Evolutionary conservation across 2,888 invertebrate genomes (phyloP), one percentile per base, ranked within the genome.

Genomic region (Orchesella flavescens): DNA sequence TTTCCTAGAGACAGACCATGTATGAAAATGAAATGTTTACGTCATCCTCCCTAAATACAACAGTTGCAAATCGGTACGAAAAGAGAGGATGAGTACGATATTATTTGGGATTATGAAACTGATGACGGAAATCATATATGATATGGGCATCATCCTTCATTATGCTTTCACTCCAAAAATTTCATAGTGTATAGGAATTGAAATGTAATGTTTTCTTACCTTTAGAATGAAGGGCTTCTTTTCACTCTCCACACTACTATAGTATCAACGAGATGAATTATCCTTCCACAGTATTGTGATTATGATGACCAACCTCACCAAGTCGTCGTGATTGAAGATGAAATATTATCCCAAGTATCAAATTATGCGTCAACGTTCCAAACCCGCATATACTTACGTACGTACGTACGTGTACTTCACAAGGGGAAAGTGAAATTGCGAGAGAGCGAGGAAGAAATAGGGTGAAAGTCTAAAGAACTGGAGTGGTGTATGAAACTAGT

Each of bases 321-420:
- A 34, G 75, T 75, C 65, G 49, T 43, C 53, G 66, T 75, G 75
- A 65, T 65, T 75, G 66, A 75, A 46, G 53, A 75, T 65, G 75
- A 75, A 75, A 75, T 65, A 63, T 66, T 59, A 74, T 59, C 65
- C 46, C 63, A 21, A 61, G 19, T 63, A 75, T 63, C 19, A 34
- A 75, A 61, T 65, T 66, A 65, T 75, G 49, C 66, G 65, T 53
- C 66, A 75, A 75, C 53, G 55, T 75, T 53, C 75, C 24, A 61
- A 46, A 34, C 73, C 59, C 43, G n/a, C 72, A 23, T 23, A 49
- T 24, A 73, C 21, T 57, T 61, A 44, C 46, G 59, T 13, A 49
- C 49, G n/a, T n/a, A n/a, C n/a, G n/a, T n/a, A n/a, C n/a, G n/a
- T n/a, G n/a, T n/a, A 34, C 34, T 34, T 34, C 34, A 23, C 61